These are phyloP conservation scores for Drosophila engyochracea DNA, from an alignment of 2,888 invertebrate species.

Conservation along the genomic window DNA sequence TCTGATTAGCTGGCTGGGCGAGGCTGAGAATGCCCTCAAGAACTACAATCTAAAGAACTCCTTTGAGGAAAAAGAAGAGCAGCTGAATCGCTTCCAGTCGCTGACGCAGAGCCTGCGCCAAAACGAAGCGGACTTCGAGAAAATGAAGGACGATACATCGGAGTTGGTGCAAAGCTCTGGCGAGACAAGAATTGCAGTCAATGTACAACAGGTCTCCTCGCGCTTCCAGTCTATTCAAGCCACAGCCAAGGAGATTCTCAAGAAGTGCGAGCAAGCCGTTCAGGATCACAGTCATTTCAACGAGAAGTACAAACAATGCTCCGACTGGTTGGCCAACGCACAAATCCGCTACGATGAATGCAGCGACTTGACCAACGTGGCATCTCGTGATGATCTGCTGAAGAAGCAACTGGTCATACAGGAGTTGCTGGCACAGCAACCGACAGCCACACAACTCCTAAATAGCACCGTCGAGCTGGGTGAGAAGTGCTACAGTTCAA, in stretches of 20 bases:
- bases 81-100: conserved; percentile 95
- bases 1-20: conserved; percentile 93
- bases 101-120: conserved; percentile 92
- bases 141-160: conserved; percentile 93
- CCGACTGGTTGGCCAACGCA: conserved; percentile 92
- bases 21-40: conserved; percentile 94
- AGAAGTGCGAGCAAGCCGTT: conserved; percentile 96
- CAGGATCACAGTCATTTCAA: conserved; percentile 92
- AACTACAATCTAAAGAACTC: conserved; percentile 93
- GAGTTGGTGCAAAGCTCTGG: conserved; percentile 94
- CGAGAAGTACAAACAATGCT: conserved; percentile 93
- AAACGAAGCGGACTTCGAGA: conserved; percentile 94
- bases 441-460: conserved; percentile 90
- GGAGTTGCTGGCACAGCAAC: conserved; percentile 91
- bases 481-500: conserved; percentile 94
- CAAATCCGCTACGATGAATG: conserved; percentile 90
- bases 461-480: conserved; percentile 95
- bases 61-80: conserved; percentile 95
- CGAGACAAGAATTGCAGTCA: conserved; percentile 94
- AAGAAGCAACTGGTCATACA: conserved; percentile 90
- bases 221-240: conserved; percentile 95
- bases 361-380: conserved; percentile 88
- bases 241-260: conserved; percentile 95
- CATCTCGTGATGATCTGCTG: conserved; percentile 89
- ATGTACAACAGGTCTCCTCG: conserved; percentile 95